A percentile compares a stretch with the other conserved stretches of the same genome.
These are phyloP conservation scores for Lucifuga dentata DNA, from an alignment of 2,113 vertebrate species.

Conservation along the genomic window DNA sequence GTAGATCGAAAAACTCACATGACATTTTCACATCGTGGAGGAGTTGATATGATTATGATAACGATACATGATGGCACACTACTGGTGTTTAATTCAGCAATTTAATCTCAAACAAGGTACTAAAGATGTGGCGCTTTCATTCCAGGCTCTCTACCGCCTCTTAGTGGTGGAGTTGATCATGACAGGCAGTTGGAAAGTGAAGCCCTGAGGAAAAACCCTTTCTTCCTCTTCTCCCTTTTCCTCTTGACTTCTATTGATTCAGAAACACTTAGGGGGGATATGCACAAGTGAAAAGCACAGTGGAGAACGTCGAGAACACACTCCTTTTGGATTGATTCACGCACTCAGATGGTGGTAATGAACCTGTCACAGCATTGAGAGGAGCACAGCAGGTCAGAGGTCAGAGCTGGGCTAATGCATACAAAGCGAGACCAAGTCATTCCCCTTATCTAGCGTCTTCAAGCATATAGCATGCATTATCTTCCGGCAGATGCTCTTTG, in stretches of 20 bases:
- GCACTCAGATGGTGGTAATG: constrained; percentile 53
- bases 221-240: constrained; percentile 30
- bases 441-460: constrained; percentile 15
- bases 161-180: constrained; percentile 44
- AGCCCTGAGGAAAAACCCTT: constrained; percentile 26
- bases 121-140: constrained; percentile 24
- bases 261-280: constrained; percentile 45
- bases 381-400: constrained; percentile 48
- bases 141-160: constrained; percentile 71
- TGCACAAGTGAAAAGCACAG: constrained; percentile 28
- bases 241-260: constrained; percentile 56
- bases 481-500: constrained; percentile 41
- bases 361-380: constrained; percentile 48
- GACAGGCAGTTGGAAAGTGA: constrained; percentile 15
- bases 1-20: not conserved
- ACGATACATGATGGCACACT: constrained; percentile 29
- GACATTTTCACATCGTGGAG: constrained; percentile 1
- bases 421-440: constrained; percentile 27
- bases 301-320: constrained; percentile 15
- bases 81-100: constrained; percentile 40
- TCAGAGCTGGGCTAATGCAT: constrained; percentile 47
- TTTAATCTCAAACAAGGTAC: not conserved
- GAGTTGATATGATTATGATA: constrained; percentile 19
- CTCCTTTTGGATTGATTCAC: constrained; percentile 57
- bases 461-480: constrained; percentile 23